These are phyloP conservation scores for Holothuria leucospilota DNA, from an alignment of 53 echinoderm and acorn worm species.

Conservation along the genomic window DNA sequence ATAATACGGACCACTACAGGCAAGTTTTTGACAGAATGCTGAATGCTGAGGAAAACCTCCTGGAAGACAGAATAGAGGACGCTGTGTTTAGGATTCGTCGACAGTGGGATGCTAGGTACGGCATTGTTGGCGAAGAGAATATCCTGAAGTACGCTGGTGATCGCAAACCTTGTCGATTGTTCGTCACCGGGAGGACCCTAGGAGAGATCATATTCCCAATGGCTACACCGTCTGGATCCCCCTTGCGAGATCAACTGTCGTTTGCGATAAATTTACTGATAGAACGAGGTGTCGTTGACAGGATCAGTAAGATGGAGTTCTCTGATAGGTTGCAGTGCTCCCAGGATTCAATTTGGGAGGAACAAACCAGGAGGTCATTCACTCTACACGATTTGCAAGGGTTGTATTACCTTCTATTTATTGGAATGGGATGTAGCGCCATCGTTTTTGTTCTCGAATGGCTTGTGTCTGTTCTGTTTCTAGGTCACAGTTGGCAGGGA, in stretches of 20 bases:
- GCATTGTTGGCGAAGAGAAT: slow-evolving; percentile 76
- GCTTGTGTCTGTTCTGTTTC: slow-evolving; percentile 16
- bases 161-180: slow-evolving; percentile 85
- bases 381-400: slow-evolving; percentile 84
- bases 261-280: slow-evolving; percentile 76
- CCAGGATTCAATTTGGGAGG: slow-evolving; percentile 79
- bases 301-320: slow-evolving; percentile 61
- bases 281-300: slow-evolving; percentile 59
- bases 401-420: slow-evolving; percentile 77
- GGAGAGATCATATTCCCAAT: slow-evolving; percentile 79
- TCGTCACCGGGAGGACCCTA: slow-evolving; percentile 72
- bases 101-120: slow-evolving; percentile 81
- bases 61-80: slow-evolving; percentile 77
- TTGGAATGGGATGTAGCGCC: slow-evolving; percentile 75
- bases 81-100: slow-evolving; percentile 83
- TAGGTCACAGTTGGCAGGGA: slow-evolving; percentile 15
- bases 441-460: slow-evolving; percentile 79
- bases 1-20: slow-evolving; percentile 60
- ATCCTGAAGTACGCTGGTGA: slow-evolving; percentile 81
- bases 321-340: slow-evolving; percentile 49
- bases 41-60: slow-evolving; percentile 73
- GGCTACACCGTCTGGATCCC: slow-evolving; percentile 90
- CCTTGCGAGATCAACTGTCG: slow-evolving; percentile 88
- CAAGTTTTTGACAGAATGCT: slow-evolving; percentile 73
- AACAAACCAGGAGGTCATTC: slow-evolving; percentile 77